These are phyloP conservation scores for Allygus modestus DNA, from an alignment of 2,888 invertebrate species.

Conservation along the genomic window DNA sequence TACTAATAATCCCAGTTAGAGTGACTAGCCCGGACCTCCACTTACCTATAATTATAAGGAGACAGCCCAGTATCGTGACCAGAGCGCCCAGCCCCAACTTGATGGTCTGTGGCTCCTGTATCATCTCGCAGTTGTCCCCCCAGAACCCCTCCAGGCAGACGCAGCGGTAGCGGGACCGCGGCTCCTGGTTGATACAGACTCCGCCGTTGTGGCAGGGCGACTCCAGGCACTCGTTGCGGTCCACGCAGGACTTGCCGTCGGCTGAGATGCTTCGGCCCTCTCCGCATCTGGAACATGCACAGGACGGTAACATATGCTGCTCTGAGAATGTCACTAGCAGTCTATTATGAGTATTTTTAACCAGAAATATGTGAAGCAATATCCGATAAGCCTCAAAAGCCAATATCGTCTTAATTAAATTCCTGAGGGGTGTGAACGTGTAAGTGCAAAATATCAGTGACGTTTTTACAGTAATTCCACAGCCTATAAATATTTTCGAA, in stretches of 20 bases:
- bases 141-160: constrained; percentile 94
- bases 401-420: no score
- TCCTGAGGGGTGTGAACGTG: no score
- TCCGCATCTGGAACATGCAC: constrained; percentile 84
- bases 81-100: constrained; percentile 98
- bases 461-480: no score
- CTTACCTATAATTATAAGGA: constrained; percentile 97
- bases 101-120: constrained; percentile 95
- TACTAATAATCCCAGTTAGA: no score
- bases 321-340: no score
- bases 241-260: constrained; percentile 94
- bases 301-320: no score
- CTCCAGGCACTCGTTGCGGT: constrained; percentile 96
- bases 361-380: no score
- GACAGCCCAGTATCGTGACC: constrained; percentile 97
- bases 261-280: constrained; percentile 93
- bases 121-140: constrained; percentile 95
- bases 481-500: no score
- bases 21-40: no score
- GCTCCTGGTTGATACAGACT: constrained; percentile 93
- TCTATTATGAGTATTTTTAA: no score
- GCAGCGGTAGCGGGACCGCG: constrained; percentile 90
- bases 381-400: no score
- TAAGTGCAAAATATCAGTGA: no score
- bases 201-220: constrained; percentile 95